phyloP scores from a whole-genome alignment of 2,113 vertebrate species.

The Theristicus caerulescens region DNA sequence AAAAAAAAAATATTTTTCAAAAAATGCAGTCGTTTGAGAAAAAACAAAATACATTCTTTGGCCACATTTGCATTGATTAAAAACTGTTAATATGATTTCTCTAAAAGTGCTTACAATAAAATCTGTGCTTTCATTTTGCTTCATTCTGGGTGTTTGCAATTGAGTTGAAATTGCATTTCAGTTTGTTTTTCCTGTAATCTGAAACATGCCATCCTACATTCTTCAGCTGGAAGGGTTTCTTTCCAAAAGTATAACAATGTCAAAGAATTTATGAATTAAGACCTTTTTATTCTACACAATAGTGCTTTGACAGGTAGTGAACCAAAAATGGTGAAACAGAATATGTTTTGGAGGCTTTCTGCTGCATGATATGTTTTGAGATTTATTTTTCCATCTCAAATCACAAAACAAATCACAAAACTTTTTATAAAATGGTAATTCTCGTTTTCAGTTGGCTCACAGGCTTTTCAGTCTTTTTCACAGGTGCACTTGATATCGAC shows the following conservation, averaged over 20 bases:
- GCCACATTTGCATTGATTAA: background rate
- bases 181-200: background rate
- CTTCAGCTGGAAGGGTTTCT: background rate
- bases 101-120: background rate
- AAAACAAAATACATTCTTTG: background rate
- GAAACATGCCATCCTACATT: background rate
- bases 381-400: background rate
- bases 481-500: background rate
- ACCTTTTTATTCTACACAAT: background rate
- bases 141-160: background rate
- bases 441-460: background rate
- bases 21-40: background rate
- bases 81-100: background rate
- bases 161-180: background rate
- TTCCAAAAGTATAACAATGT: background rate
- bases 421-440: background rate
- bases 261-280: background rate
- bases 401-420: background rate
- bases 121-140: background rate
- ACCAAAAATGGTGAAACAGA: background rate
- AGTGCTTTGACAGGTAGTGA: background rate
- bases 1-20: background rate
- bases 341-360: background rate
- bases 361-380: background rate
- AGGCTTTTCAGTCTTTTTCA: background rate